A percentile compares a stretch with the other conserved stretches of the same genome.
These are phyloP conservation scores for Alca torda DNA, from an alignment of 2,797 vertebrate species.

Conservation along the genomic window DNA sequence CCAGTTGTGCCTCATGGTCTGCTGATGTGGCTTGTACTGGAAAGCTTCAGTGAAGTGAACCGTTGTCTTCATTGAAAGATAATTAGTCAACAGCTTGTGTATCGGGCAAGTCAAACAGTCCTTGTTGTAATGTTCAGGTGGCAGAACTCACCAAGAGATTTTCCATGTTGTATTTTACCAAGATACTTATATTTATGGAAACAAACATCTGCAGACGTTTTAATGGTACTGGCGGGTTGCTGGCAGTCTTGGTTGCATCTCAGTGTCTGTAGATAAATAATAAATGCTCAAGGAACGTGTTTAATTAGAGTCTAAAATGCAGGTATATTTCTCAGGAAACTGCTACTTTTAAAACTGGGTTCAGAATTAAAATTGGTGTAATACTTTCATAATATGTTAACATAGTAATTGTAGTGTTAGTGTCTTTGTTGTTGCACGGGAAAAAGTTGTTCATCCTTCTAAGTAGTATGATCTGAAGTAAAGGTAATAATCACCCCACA, in stretches of 20 bases:
- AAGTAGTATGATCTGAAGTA: background rate
- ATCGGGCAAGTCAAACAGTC: background rate
- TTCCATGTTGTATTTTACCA: background rate
- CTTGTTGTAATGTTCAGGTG: background rate
- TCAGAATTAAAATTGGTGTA: background rate
- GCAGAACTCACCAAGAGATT: background rate
- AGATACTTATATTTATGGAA: background rate
- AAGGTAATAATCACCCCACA: background rate
- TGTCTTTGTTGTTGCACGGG: background rate
- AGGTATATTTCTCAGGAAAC: background rate
- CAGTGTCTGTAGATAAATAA: background rate
- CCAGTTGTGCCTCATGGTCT: fast-evolving
- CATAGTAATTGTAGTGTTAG: background rate
- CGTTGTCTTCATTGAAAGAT: background rate
- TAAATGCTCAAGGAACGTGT: background rate
- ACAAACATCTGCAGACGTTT: background rate
- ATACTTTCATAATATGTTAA: background rate
- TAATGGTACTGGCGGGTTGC: background rate
- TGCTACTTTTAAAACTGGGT: background rate
- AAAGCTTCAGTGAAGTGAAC: background rate
- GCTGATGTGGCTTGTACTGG: background rate
- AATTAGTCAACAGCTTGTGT: background rate
- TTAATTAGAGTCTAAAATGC: background rate
- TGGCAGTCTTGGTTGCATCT: background rate
- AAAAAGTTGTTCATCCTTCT: background rate